Conservation (phyloP, 2,888 invertebrate genomes). For the Tineola bisselliella region DNA sequence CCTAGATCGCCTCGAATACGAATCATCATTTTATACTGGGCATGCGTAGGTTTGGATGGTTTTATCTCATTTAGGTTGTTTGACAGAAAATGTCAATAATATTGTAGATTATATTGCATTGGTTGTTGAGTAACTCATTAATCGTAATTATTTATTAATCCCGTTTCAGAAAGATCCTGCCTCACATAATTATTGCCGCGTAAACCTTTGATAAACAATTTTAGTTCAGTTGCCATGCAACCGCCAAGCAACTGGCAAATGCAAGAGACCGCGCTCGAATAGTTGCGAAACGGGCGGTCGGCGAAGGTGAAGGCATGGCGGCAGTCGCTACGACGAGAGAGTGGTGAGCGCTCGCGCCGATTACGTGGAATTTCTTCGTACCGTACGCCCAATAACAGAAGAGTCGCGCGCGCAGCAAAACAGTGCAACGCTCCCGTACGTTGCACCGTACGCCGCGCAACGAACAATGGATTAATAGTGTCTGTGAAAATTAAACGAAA, state of each 20-base stretch:
- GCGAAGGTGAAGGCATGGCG: slow-evolving; percentile 47
- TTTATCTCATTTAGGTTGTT: too few species aligned
- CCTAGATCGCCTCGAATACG: neutral
- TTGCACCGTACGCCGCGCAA: neutral
- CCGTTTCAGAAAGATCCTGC: neutral
- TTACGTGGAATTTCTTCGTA: neutral
- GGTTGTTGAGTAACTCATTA: too few species aligned
- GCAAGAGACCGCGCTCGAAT: neutral
- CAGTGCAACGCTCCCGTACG: slow-evolving; percentile 16
- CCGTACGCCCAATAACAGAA: neutral
- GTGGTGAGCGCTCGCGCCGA: slow-evolving; percentile 30
- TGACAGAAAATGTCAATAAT: too few species aligned
- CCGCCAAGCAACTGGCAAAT: neutral
- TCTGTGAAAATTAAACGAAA: neutral
- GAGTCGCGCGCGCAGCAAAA: slow-evolving; percentile 32
- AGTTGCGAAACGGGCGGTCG: slow-evolving; percentile 52
- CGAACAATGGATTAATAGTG: slow-evolving; percentile 4
- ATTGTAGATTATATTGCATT: too few species aligned
- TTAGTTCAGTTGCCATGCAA: slow-evolving; percentile 2
- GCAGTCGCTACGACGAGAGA: slow-evolving; percentile 57
- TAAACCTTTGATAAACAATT: slow-evolving; percentile 7
- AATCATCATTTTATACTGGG: neutral
- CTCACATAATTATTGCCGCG: neutral
- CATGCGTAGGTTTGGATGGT: neutral
- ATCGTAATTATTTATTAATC: too few species aligned